Evolutionary conservation across 2,888 invertebrate species (phyloP), one percentile per base, ranked within the genome.

Genomic region (Psococerastis gibbosa): DNA sequence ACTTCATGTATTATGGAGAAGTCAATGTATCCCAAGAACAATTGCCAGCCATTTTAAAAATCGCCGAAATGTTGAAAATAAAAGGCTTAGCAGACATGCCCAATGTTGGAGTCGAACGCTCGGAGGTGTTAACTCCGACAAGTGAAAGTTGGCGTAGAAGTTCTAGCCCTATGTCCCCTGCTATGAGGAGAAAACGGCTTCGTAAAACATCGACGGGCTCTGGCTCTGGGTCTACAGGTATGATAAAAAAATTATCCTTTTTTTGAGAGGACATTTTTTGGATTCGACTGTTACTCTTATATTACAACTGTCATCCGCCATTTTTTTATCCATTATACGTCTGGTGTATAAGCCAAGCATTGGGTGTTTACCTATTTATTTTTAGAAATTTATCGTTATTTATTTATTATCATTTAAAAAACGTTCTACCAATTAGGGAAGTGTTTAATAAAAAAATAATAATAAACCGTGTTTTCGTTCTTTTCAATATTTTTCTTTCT

Each of bases 1-100:
- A 87, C 56, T 89, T 88, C 57, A 88, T 89, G 81, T 89, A 89
- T 59, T 82, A 82, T 54, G 89, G 89, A 0, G 87, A 87, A 67
- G 87, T 89, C 5, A 87, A 88, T 61, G 85, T 89, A 22, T 83
- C 85, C 2, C 83, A 87, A 57, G 85, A 87, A 54, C 83, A 85
- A 57, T 64, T 88, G 53, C 83, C 83, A 47, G 62, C 65, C 33
- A 64, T 69, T 50, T 59, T 69, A 46, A 66, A 66, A 62, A 43
- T 31, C 8, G 35, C 43, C n/a, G 43, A 38, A 18, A 38, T 38
- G 38, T 18, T 38, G 3, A 38, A 38, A 38, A 38, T 38, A 3
- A 38, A 38, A 38, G 38, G 38, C 15, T 66, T 88, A 35, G 84
- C 85, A 11, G 87, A 88, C 60, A 84, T 84, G 72, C 83, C 82